These are phyloP conservation scores for Myiagra hebetior DNA, from an alignment of 2,113 vertebrate genomes.

Conservation along the genomic window DNA sequence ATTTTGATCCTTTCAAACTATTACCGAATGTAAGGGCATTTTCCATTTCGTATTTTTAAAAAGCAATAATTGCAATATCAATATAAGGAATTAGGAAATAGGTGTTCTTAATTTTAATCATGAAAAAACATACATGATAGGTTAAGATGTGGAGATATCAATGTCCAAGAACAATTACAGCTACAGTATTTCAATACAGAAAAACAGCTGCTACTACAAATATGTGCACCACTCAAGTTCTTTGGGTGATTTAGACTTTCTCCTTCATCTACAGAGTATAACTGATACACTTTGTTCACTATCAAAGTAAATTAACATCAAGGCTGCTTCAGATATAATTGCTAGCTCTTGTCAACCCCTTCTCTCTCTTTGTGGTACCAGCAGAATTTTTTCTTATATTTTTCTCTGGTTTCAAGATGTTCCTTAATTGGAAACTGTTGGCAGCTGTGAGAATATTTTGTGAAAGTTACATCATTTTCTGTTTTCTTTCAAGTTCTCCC, in stretches of 20 bases:
- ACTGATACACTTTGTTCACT: background rate
- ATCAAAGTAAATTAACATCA: background rate
- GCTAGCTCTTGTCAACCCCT: background rate
- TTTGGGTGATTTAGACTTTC: background rate
- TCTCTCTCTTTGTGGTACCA: background rate
- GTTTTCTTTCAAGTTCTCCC: background rate
- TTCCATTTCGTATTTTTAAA: background rate
- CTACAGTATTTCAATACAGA: background rate
- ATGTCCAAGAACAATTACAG: background rate
- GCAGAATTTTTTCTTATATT: background rate
- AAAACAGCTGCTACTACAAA: background rate
- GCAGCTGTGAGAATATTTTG: background rate
- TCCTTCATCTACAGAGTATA: background rate
- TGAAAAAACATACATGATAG: background rate
- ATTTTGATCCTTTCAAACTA: background rate
- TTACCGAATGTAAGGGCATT: background rate
- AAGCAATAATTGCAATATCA: background rate
- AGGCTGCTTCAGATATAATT: background rate
- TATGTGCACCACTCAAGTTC: background rate
- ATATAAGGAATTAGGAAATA: background rate
- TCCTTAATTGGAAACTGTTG: background rate
- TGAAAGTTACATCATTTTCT: background rate
- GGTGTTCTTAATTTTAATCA: rapidly evolving
- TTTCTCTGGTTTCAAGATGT: background rate
- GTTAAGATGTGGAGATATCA: background rate